These are phyloP conservation scores for Colletes gigas DNA, from an alignment of 1,140 invertebrate species.

Conservation along the genomic window DNA sequence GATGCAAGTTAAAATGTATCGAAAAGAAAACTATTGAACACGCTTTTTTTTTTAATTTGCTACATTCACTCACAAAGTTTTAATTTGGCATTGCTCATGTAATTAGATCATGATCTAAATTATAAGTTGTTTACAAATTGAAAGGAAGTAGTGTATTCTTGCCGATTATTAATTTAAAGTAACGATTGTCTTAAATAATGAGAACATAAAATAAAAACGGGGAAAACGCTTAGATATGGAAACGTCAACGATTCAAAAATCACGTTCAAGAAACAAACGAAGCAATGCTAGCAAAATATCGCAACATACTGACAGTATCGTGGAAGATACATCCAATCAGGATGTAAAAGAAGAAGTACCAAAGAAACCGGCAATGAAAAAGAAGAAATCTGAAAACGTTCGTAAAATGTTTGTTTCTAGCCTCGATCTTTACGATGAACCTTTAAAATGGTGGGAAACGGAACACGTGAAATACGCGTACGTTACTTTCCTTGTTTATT, in stretches of 20 bases:
- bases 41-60: neutral
- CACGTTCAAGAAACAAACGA: neutral
- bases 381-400: neutral
- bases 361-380: neutral
- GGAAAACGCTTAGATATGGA: neutral
- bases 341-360: neutral
- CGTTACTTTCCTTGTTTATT: neutral
- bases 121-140: neutral
- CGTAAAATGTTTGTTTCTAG: slow-evolving; percentile 1
- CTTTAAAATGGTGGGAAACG: slow-evolving; percentile 50
- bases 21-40: too few relatives aligned
- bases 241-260: neutral
- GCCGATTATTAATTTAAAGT: neutral
- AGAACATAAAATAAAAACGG: neutral
- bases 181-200: neutral
- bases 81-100: neutral
- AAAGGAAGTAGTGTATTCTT: neutral
- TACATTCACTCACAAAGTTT: slow-evolving; percentile 3
- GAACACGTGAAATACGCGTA: slow-evolving; percentile 54
- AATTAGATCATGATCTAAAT: neutral
- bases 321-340: neutral
- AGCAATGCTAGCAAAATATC: neutral
- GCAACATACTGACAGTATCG: neutral
- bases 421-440: slow-evolving; percentile 20
- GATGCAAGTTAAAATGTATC: too few relatives aligned